Base-by-base conservation (phyloP, 2,888 invertebrate genomes). In the Calliphora vomitoria region DNA sequence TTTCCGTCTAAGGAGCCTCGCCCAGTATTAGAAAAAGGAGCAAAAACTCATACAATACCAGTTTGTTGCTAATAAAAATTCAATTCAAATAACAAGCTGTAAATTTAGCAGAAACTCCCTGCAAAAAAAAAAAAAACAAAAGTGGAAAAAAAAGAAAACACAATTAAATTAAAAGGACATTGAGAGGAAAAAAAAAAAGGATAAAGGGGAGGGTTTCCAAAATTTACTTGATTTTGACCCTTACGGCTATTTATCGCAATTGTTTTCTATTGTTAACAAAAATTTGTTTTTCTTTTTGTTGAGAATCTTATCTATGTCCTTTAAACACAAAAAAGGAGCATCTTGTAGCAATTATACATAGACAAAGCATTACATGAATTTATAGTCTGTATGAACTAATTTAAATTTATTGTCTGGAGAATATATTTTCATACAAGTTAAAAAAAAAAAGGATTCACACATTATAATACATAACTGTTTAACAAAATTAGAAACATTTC, bases 221-320 rank as follows among this genome's bases (percentile, higher is more conserved):
- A 6, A 53, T 15, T 66, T 79, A 82, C 75, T 71, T 75, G 85
- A 79, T 84, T 85, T 82, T 87, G 87, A 87, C 87, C 87, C 87
- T 87, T 82, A 82, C 82, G 87, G 85, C 87, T 75, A 87, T 85
- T 87, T 87, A 82, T 79, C 84, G 84, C 87, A 78, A 74, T 87
- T 84, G 87, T 87, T 68, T 79, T 66, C 81, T 10, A 68, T 84
- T 87, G 87, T 87, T 60, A 18, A 38, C 31, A 62, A 71, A 41
- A 62, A 71, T 76, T 69, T 41, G 53, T 69, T 58, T 69, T 53
- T 62, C 35, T 50, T 71, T 25, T 47, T 25, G 41, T 62, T 50
- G 3, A 25, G 20, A 41, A 55, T 53, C 62, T 55, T 18, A 11
- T 13, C 0, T 60, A 41, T 55, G 53, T 62, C 69, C 76, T 82